A percentile compares a stretch with the other conserved stretches of the same genome.
Conservation (phyloP, 2,797 vertebrate species). For the Hippopotamyrus pictus region DNA sequence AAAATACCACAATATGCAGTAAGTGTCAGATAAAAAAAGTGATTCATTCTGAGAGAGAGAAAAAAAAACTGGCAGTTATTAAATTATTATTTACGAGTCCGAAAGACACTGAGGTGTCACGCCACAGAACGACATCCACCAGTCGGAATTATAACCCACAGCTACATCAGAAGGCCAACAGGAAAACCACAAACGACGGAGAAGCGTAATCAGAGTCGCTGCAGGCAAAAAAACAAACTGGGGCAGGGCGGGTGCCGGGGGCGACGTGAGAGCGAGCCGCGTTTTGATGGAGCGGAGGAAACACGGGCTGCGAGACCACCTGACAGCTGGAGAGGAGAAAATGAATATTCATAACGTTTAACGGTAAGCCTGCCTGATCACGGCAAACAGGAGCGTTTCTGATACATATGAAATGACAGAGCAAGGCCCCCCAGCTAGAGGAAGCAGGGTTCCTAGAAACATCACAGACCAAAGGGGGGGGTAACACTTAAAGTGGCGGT, state of each 20-base stretch:
- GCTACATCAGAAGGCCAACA: background rate
- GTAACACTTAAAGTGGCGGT: background rate
- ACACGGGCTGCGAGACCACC: background rate
- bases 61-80: background rate
- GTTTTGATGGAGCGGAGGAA: background rate
- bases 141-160: background rate
- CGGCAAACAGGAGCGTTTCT: background rate
- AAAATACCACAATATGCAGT: background rate
- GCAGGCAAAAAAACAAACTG: background rate
- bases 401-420: background rate
- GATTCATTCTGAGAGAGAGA: background rate
- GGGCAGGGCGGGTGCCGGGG: background rate
- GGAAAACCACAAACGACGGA: background rate
- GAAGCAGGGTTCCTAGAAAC: background rate
- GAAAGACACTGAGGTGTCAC: background rate
- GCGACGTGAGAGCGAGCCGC: background rate
- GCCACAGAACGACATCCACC: background rate
- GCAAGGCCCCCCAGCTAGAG: background rate
- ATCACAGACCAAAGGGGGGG: background rate
- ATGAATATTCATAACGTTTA: conserved; percentile 7
- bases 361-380: background rate
- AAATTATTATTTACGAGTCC: background rate
- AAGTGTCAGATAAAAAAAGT: background rate
- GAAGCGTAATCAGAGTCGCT: background rate
- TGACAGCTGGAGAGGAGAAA: background rate